Base-by-base conservation (phyloP, 2,797 vertebrate genomes). In the Monodelphis domestica region DNA sequence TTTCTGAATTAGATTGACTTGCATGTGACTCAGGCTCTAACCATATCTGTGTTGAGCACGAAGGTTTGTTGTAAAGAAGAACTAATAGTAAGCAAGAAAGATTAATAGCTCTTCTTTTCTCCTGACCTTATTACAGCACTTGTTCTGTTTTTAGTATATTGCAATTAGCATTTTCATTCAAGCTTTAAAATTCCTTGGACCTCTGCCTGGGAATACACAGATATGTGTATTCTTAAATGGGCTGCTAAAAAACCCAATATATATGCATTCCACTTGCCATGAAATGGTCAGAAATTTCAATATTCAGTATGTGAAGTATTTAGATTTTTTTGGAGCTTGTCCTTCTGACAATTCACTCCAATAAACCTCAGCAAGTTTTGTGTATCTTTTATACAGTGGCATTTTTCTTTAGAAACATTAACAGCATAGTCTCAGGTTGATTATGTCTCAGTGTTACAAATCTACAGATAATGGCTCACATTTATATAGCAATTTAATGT, bases 221-320 rank as follows among this genome's bases (percentile, higher is more conserved):
- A n/a, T n/a, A n/a, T 96, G 89, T 97, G 96, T 91, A 96, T 95
- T 97, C 97, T 97, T 97, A 98, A 98, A 96, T 95, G 92, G 94
- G 50, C 91, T 97, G 96, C 92, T 97, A 96, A 96, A 97, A 96
- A 94, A 92, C 53, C 53, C 6, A 9, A 78, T 45, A 95, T 26
- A 26, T 7, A 24, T 95, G 94, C 94, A 92, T 97, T 54, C 3
- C 91, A 95, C 92, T 94, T 95, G 97, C 94, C 10, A 89, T 97
- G 96, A 97, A 98, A 97, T 98, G 95, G 96, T 91, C 92, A 92
- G 95, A 94, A 97, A 97, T 97, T 97, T 97, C 94, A 97, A 95
- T 97, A 89, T 92, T 94, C 96, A 96, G 94, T 96, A 90, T 52
- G 78, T 51, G 54, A 89, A 30, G 55, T 78, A 89, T 88, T 92